Base-by-base conservation (phyloP, 2,113 vertebrate species). In the Reinhardtius hippoglossoides region DNA sequence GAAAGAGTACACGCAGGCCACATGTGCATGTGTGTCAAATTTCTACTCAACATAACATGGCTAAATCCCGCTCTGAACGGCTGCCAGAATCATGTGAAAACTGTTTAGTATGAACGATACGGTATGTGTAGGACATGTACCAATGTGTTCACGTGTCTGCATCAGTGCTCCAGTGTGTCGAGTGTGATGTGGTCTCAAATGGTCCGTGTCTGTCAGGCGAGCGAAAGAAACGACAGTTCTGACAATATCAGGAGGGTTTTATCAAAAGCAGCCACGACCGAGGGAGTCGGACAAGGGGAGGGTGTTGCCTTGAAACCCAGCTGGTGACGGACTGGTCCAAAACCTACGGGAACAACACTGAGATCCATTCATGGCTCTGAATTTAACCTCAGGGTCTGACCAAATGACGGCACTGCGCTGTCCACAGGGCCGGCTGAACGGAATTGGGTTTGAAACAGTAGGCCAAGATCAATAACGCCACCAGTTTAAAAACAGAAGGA, bases 391-490 rank as follows among this genome's bases (percentile, higher is more conserved):
- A 15, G 69, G 55, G 73, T 76, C 82, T 71, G 71, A 87, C 87
- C 84, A 67, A 79, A 84, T 80, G 85, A 89, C 81, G 82, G 76
- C 26, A 66, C 16, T 66, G 58, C n/a, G 71, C 63, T 75, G 81
- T 90, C 87, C 82, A 79, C 86, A 86, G 68, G 69, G 57, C 64
- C 46, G 59, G 56, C 78, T 70, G 55, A 87, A 83, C 62, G 71
- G 80, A 86, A 89, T 57, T 67, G 69, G 86, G 78, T 88, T 88
- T 86, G 59, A 82, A 87, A 74, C 37, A 31, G 40, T 0, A 69
- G 52, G 89, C 92, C 89, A 92, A 91, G 84, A 90, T 90, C 87
- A 91, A 93, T 88, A 93, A 76, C 80, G 58, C 70, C 74, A 84
- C 81, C 31, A 67, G 77, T 78, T 85, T 82, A 85, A 81, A 82